Evolutionary conservation across 2,888 invertebrate genomes (phyloP).

Genomic region (Dione vanillae): DNA sequence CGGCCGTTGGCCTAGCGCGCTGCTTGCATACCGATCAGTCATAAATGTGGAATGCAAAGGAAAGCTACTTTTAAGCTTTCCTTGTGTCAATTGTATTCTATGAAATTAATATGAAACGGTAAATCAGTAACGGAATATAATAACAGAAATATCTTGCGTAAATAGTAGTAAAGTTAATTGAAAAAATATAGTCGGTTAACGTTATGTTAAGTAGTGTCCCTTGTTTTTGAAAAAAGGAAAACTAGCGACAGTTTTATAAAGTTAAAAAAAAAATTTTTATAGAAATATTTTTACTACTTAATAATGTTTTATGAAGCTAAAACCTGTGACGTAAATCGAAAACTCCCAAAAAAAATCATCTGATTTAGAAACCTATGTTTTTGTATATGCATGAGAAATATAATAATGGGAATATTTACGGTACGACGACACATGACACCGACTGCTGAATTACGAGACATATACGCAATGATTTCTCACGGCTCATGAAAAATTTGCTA

Average conservation of each 20-base stretch:
- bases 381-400: slow-evolving; percentile 29
- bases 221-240: no score
- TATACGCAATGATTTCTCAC: slow-evolving; percentile 45
- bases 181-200: not conserved
- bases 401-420: slow-evolving; percentile 33
- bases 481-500: slow-evolving; percentile 39
- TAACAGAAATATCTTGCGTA: not conserved
- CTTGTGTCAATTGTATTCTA: slow-evolving; percentile 61
- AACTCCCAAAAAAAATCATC: not conserved
- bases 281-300: not conserved
- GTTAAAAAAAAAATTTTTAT: no score
- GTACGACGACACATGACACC: slow-evolving; percentile 43
- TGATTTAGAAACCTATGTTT: not conserved
- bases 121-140: slow-evolving; percentile 4
- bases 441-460: slow-evolving; percentile 33
- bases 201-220: not conserved
- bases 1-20: slow-evolving; percentile 71
- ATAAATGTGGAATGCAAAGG: slow-evolving; percentile 74
- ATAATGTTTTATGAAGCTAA: not conserved
- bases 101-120: slow-evolving; percentile 45
- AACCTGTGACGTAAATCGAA: not conserved
- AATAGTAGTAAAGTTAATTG: not conserved
- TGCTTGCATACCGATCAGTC: slow-evolving; percentile 64
- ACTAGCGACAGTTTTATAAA: no score
- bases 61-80: slow-evolving; percentile 69